Percentiles rank a stretch among this genome's conserved stretches.
phyloP scores from a whole-genome alignment of 2,113 vertebrate species.

The Hippoglossus stenolepis region DNA sequence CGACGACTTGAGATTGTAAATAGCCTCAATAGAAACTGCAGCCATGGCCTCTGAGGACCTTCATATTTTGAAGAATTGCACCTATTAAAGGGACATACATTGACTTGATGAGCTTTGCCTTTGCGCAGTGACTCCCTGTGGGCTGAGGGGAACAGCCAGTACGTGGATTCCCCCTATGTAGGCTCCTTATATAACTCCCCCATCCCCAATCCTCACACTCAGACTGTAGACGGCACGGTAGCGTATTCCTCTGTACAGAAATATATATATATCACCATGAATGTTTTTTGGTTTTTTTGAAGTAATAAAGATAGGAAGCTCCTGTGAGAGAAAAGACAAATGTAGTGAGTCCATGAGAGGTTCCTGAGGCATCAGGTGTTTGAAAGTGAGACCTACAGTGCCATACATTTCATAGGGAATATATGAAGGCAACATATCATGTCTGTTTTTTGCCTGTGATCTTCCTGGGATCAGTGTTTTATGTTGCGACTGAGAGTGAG shows the following conservation, averaged over 20 bases:
- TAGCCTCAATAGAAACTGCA: slow-evolving; percentile 19
- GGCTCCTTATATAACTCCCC: slow-evolving; percentile 54
- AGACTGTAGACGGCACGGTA: slow-evolving; percentile 61
- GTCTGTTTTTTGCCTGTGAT: slow-evolving; percentile 20
- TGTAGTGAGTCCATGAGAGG: background rate
- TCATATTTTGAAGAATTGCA: slow-evolving; percentile 2
- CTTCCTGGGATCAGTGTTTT: slow-evolving; percentile 16
- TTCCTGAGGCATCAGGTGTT: too few relatives aligned
- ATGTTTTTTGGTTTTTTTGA: slow-evolving; percentile 12
- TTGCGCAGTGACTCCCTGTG: slow-evolving; percentile 46
- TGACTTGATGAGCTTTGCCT: slow-evolving; percentile 52
- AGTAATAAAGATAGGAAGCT: slow-evolving; percentile 21
- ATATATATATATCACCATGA: slow-evolving; percentile 28
- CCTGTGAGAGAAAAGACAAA: slow-evolving; percentile 7
- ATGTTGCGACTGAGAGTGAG: background rate
- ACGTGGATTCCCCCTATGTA: slow-evolving; percentile 29
- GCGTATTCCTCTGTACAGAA: slow-evolving; percentile 49
- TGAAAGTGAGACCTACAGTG: too few relatives aligned
- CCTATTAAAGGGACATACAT: slow-evolving; percentile 41
- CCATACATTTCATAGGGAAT: background rate
- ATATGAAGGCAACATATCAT: slow-evolving; percentile 9
- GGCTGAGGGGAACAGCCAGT: slow-evolving; percentile 31
- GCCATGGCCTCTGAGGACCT: slow-evolving; percentile 4
- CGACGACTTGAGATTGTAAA: slow-evolving; percentile 47
- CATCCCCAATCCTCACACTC: slow-evolving; percentile 25